Base-by-base conservation (phyloP, 2,113 vertebrate genomes). In the Hystrix brachyura region DNA sequence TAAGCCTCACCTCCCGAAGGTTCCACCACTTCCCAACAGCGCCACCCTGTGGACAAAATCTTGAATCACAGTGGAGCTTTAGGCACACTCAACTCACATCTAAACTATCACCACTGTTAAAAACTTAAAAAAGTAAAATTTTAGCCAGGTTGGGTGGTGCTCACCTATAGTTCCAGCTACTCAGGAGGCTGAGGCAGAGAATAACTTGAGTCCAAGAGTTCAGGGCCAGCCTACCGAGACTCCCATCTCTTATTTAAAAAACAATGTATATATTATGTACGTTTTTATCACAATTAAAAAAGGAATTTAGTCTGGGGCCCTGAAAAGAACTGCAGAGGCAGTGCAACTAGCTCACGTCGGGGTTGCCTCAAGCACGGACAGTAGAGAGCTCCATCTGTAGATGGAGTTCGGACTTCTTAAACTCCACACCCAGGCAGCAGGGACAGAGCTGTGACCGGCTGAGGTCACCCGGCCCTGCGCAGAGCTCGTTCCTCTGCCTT, bases 401-500 rank as follows among this genome's bases (percentile, higher is more conserved):
- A 12, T 0, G 6, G 25, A 76, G 46, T 17, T 48, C 55, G 21
- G 7, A 14, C 27, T 78, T 64, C 27, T 2, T 4, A 13, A 18
- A 46, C 32, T 72, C 8, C 12, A 12, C 12, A 29, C 5, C 14
- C 3, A 21, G 76, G 38, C 38, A 2, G 1, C 29, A 51, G 51
- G 21, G 38, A 19, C 38, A 38, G 51, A 38, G 3, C 17, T 46
- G 38, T 38, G 38, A 38, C 38, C 38, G 38, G 38, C 38, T 38
- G 38, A 38, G 38, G 38, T 38, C 38, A 38, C 38, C 38, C 38
- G 2, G 38, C 38, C 38, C 38, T 38, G 38, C 17, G 95, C 51
- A 23, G 65, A 0, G 25, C 12, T 92, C 82, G 29, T 32, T 91
- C 87, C 25, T 96, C 72, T 95, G 65, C 90, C 90, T 83, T 97